Evolutionary conservation across 1,140 invertebrate species (phyloP).

Genomic region (Drosophila erecta): DNA sequence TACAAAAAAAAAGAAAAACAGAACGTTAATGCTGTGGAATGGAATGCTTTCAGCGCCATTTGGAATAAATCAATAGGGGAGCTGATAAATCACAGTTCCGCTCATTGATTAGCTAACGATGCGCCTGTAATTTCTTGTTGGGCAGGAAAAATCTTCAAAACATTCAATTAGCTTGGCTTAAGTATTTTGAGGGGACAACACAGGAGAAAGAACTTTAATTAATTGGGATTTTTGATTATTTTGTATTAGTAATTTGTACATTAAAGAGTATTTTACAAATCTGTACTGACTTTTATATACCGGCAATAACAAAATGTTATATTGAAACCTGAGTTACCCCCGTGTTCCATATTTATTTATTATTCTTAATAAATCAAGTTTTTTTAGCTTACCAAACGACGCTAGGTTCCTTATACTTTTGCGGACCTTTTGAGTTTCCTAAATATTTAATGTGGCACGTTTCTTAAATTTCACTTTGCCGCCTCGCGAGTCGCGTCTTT

Average conservation of each 20-base stretch:
- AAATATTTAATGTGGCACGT: conserved; percentile 68
- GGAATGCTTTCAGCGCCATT: conserved; percentile 27
- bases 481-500: conserved; percentile 37
- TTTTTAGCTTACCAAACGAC: conserved; percentile 22
- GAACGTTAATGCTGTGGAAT: conserved; percentile 6
- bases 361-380: conserved; percentile 9
- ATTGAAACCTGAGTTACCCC: not conserved
- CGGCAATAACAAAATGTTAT: no score
- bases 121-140: conserved; percentile 34
- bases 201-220: not conserved
- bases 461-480: conserved; percentile 46
- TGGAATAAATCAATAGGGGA: conserved; percentile 71
- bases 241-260: no score
- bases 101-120: conserved; percentile 56
- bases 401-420: not conserved
- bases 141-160: conserved; percentile 22
- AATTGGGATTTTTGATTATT: not conserved
- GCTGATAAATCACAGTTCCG: conserved; percentile 68
- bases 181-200: not conserved
- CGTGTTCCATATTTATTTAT: not conserved
- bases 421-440: conserved; percentile 17
- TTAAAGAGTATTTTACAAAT: no score
- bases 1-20: conserved; percentile 5
- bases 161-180: conserved; percentile 16
- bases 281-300: no score